phyloP scores from a whole-genome alignment of 37 sponge, comb jelly and placozoan genomes.

The Beroe forskalii region DNA sequence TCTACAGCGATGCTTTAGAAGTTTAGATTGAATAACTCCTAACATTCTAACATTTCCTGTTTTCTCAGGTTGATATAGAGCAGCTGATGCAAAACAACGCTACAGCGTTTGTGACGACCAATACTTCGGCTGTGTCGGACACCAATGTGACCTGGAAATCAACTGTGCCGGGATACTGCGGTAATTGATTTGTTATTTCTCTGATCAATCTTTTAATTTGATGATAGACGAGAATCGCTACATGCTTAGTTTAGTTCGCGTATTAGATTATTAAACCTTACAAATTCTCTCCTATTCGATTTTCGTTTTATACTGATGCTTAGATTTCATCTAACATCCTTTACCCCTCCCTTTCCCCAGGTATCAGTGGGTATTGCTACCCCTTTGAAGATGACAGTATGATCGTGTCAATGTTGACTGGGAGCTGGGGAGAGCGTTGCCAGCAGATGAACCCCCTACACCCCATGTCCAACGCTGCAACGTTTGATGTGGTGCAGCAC shows the following conservation, averaged over 20 bases:
- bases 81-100: not conserved
- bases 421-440: not conserved
- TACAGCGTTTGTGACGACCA: not conserved
- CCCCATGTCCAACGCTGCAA: not conserved
- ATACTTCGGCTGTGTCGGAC: not conserved
- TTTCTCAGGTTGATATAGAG: not conserved
- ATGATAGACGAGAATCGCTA: too few species aligned
- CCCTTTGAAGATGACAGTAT: constrained; percentile 33
- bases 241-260: too few species aligned
- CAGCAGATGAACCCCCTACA: not conserved
- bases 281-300: too few species aligned
- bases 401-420: not conserved
- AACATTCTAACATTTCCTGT: too few species aligned
- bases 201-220: too few species aligned
- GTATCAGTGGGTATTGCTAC: constrained; percentile 50
- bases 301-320: too few species aligned
- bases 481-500: constrained; percentile 1
- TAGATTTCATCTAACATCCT: too few species aligned
- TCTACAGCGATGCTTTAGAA: too few species aligned
- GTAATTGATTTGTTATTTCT: not conserved
- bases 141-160: not conserved
- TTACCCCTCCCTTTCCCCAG: too few species aligned
- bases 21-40: too few species aligned
- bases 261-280: too few species aligned
- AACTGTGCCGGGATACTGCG: constrained; percentile 25